Percentiles rank a stretch among this genome's conserved stretches.
These are phyloP conservation scores for Sterrhoptilus dennistouni DNA, from an alignment of 2,113 vertebrate species.

Conservation along the genomic window DNA sequence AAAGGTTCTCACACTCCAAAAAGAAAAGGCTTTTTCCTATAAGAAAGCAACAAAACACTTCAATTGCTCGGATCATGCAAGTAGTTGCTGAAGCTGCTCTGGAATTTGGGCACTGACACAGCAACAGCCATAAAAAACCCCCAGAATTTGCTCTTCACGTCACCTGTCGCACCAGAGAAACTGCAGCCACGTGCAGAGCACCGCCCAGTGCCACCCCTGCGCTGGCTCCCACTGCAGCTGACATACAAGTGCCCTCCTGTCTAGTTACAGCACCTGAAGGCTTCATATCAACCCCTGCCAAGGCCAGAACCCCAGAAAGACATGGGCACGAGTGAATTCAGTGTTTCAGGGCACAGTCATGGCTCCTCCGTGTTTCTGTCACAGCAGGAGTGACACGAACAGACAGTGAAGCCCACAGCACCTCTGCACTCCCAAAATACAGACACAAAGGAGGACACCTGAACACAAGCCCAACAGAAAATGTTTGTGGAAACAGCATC, in stretches of 20 bases:
- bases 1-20: background rate
- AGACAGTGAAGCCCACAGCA: background rate
- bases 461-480: background rate
- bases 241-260: background rate
- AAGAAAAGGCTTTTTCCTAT: background rate
- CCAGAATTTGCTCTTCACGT: background rate
- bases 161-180: background rate
- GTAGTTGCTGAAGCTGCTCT: background rate
- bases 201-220: background rate
- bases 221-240: background rate
- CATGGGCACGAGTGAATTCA: fast-evolving
- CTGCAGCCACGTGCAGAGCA: background rate
- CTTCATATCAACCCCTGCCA: background rate
- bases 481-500: background rate
- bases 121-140: background rate
- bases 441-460: background rate
- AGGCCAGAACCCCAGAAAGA: background rate
- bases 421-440: background rate
- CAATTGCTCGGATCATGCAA: fast-evolving
- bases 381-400: background rate
- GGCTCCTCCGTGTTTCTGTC: background rate
- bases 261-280: background rate
- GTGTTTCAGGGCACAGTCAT: background rate
- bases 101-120: fast-evolving
- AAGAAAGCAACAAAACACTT: background rate